Evolutionary conservation across 2,797 vertebrate genomes (phyloP).

Genomic region (Triplophysa yarkandensis): DNA sequence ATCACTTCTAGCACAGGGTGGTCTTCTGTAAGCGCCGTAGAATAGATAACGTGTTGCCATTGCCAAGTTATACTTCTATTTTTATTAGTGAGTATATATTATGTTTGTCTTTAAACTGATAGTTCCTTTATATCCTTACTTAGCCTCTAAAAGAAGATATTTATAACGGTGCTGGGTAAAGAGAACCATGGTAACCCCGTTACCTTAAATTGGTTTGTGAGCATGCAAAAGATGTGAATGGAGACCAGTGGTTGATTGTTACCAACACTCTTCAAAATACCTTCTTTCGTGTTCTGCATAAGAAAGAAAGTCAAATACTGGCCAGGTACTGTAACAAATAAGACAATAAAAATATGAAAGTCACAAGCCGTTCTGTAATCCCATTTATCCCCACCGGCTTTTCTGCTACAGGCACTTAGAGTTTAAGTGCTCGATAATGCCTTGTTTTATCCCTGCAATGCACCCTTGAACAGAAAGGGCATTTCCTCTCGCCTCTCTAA

Average conservation of each 20-base stretch:
- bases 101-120: no score
- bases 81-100: no score
- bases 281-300: no score
- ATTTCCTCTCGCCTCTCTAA: slow-evolving; percentile 55
- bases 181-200: no score
- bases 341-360: slow-evolving; percentile 20
- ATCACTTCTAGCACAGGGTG: not conserved
- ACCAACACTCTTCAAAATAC: no score
- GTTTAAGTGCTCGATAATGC: slow-evolving; percentile 62
- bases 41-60: not conserved
- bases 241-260: no score
- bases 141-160: no score
- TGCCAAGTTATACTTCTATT: not conserved
- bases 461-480: slow-evolving; percentile 50
- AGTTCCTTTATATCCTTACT: no score
- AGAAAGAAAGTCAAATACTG: no score
- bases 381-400: slow-evolving; percentile 35
- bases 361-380: slow-evolving; percentile 10
- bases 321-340: slow-evolving; percentile 27
- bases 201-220: no score
- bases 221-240: no score
- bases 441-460: slow-evolving; percentile 59
- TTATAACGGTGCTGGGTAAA: no score
- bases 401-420: slow-evolving; percentile 45
- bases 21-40: not conserved